Percentiles rank a stretch among this genome's conserved stretches.
Conservation (phyloP, 1,140 invertebrate species). For the Drosophila pruinosa region DNA sequence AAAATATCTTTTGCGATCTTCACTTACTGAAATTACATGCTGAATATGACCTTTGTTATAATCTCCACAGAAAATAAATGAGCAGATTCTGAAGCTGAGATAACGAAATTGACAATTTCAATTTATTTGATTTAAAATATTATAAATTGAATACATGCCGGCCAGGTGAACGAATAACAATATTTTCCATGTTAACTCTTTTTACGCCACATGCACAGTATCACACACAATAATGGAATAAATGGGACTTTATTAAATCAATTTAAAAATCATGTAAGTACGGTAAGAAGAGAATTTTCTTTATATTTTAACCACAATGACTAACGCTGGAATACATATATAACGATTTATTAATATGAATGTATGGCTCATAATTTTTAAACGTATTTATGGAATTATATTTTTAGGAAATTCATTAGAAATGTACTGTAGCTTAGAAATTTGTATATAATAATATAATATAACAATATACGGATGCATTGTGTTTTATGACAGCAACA, state of each 20-base stretch:
- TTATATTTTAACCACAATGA: conserved; percentile 15
- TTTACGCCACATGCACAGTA: not conserved
- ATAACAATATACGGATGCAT: conserved; percentile 4
- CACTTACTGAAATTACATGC: not conserved
- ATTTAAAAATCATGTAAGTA: not conserved
- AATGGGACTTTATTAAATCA: not conserved
- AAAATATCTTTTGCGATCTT: too few species aligned
- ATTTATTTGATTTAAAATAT: not conserved
- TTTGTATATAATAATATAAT: too few species aligned
- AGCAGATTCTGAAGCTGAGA: not conserved
- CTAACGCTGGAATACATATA: too few species aligned
- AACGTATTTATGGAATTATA: too few species aligned
- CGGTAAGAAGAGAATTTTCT: too few species aligned
- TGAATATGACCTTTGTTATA: not conserved
- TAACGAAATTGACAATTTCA: not conserved
- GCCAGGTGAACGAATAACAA: conserved; percentile 35
- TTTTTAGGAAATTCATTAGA: too few species aligned
- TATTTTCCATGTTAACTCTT: conserved; percentile 29
- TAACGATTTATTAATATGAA: too few species aligned
- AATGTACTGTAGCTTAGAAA: too few species aligned
- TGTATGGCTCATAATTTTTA: too few species aligned
- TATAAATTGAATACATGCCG: conserved; percentile 14
- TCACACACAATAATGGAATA: not conserved
- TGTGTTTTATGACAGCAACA: conserved; percentile 43
- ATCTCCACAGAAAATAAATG: not conserved